Base-by-base conservation (phyloP, 2,113 vertebrate species). In the Tichodroma muraria region DNA sequence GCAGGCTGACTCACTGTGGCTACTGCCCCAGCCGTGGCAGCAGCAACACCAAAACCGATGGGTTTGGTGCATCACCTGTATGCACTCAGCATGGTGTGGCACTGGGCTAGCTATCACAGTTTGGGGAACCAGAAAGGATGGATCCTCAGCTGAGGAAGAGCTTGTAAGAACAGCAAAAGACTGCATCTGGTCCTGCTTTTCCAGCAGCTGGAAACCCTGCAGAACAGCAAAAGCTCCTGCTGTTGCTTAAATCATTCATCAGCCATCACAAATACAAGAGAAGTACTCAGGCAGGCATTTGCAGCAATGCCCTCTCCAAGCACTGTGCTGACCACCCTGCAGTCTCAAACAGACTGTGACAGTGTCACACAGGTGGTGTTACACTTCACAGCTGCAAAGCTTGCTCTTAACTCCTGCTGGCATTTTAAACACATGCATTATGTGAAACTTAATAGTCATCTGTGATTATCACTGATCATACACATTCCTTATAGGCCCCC, bases 61-160 rank as follows among this genome's bases (percentile, higher is more conserved):
- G n/a, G n/a, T n/a, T n/a, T n/a, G n/a, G n/a, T n/a, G n/a, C 13
- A 33, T 27, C 61, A 75, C 44, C 27, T 38, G 33, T 13, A 35
- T 0, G 3, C 30, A 35, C 7, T 17, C n/a, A 17, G 53, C 7
- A 8, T 0, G 2, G 24, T 4, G 35, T 52, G 45, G 42, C 44
- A 64, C 38, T 1, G 25, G 13, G 57, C 30, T 37, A 53, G 27
- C 22, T 2, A 3, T 6, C 11, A 6, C 8, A 21, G 16, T 4
- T 2, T 30, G 35, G 57, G 31, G 12, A 63, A 35, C 27, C 1
- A 1, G 19, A 2, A 4, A n/a, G 53, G 38, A 33, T 2, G 1
- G 33, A 59, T 19, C 30, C 15, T 42, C 4, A 0, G 40, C 27
- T 15, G 59, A 80, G 50, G 8, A 77, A 86, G n/a, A 65, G 22